phyloP scores from a whole-genome alignment of 2,888 invertebrate species.

The Epicampocera succincta region DNA sequence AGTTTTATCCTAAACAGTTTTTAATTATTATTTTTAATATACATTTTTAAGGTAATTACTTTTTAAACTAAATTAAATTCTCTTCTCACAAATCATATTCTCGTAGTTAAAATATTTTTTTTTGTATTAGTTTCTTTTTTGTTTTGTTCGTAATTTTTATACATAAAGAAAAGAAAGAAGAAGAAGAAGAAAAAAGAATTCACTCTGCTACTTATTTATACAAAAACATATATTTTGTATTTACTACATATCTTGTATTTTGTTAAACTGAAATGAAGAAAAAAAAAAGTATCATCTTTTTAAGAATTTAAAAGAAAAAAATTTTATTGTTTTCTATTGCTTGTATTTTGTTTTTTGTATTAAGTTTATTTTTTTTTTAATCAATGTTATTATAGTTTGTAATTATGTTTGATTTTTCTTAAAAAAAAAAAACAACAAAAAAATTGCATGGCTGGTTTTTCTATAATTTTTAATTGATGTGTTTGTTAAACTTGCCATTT shows the following conservation, averaged over 20 bases:
- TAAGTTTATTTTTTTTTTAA: conserved; percentile 73
- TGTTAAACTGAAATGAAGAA: conserved; percentile 58
- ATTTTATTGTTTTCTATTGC: conserved; percentile 69
- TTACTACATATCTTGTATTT: conserved; percentile 63
- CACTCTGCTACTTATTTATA: conserved; percentile 66
- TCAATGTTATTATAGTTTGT: conserved; percentile 78
- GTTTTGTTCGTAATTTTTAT: conserved; percentile 58
- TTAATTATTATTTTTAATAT: conserved; percentile 32
- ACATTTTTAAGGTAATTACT: conserved; percentile 42
- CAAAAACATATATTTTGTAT: background rate
- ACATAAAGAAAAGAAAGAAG: conserved; percentile 28
- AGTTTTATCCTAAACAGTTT: conserved; percentile 57
- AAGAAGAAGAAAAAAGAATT: conserved; percentile 32
- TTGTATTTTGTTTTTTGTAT: conserved; percentile 69
- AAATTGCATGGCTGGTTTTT: conserved; percentile 68
- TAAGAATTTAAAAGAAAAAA: conserved; percentile 57
- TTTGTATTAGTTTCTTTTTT: conserved; percentile 59
- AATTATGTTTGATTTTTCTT: conserved; percentile 70
- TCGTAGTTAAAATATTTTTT: conserved; percentile 60
- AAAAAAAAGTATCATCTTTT: conserved; percentile 54
- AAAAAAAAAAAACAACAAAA: too few species aligned
- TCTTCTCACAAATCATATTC: conserved; percentile 51
- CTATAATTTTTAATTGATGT: conserved; percentile 61
- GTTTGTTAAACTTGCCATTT: conserved; percentile 70
- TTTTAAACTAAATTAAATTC: conserved; percentile 9